Evolutionary conservation across 2,888 invertebrate species (phyloP).

Genomic region (Rhyacophila evoluta): DNA sequence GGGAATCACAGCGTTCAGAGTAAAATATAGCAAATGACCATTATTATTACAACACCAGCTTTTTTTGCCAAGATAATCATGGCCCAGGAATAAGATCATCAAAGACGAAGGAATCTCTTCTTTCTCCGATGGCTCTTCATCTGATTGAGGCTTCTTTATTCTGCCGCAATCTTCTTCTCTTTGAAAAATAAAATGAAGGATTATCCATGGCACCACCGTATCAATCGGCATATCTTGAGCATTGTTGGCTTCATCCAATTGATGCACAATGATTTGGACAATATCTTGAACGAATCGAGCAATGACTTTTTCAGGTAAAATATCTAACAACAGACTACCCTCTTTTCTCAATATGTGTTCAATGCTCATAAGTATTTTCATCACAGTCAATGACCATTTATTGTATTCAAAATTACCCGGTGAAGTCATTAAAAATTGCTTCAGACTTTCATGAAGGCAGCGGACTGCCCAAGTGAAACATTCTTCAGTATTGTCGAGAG

Average conservation of each 20-base stretch:
- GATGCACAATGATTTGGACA: conserved; percentile 80
- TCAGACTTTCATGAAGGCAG: conserved; percentile 80
- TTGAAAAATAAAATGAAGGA: conserved; percentile 83
- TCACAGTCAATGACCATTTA: conserved; percentile 65
- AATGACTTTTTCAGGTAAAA: conserved; percentile 71
- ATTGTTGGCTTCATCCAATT: conserved; percentile 78
- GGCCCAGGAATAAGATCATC: conserved; percentile 83
- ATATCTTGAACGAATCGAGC: conserved; percentile 80
- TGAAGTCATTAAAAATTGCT: conserved; percentile 71
- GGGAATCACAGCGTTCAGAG: conserved; percentile 80
- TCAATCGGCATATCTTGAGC: conserved; percentile 76
- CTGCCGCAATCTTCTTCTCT: conserved; percentile 79
- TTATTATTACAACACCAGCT: conserved; percentile 84
- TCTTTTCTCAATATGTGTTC: conserved; percentile 66
- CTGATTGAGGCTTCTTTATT: conserved; percentile 64
- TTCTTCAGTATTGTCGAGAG: conserved; percentile 71
- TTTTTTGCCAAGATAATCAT: conserved; percentile 82
- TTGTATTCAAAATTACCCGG: conserved; percentile 65
- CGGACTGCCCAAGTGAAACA: conserved; percentile 84
- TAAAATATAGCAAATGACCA: conserved; percentile 83
- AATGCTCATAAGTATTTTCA: conserved; percentile 66
- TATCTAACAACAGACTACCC: conserved; percentile 67
- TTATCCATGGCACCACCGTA: conserved; percentile 83
- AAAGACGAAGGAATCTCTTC: conserved; percentile 80
- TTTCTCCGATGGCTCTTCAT: conserved; percentile 64